Evolutionary conservation across 1,140 invertebrate species (phyloP).

Genomic region (Bombus huntii): DNA sequence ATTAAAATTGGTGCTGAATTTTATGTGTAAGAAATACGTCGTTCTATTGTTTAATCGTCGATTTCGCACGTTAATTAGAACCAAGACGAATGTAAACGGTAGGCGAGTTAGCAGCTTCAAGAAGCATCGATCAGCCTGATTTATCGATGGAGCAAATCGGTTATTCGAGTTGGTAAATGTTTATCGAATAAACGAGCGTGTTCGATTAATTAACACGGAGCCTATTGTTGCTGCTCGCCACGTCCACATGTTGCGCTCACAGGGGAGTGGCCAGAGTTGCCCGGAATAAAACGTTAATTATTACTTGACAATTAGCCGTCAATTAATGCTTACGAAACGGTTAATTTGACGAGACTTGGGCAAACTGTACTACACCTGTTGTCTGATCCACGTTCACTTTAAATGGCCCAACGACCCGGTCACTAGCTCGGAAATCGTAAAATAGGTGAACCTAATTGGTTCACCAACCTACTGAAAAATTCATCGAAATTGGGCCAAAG

Average conservation of each 20-base stretch:
- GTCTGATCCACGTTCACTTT: not conserved
- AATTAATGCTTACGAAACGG: constrained; percentile 43
- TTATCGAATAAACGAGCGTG: constrained; percentile 57
- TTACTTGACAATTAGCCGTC: constrained; percentile 58
- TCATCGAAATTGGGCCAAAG: constrained; percentile 24
- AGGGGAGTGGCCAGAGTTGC: not conserved
- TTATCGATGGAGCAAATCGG: not conserved
- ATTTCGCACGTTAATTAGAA: not conserved
- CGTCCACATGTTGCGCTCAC: constrained; percentile 42
- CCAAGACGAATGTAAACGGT: not conserved
- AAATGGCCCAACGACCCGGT: not conserved
- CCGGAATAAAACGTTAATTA: constrained; percentile 52
- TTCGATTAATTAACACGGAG: constrained; percentile 57
- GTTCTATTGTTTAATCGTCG: too few species aligned
- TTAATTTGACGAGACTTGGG: constrained; percentile 2
- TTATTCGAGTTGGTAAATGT: constrained; percentile 53
- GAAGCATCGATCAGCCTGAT: not conserved
- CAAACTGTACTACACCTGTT: not conserved
- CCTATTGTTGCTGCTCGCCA: constrained; percentile 34
- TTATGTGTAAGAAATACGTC: too few species aligned
- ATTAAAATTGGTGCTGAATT: too few species aligned
- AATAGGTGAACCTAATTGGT: constrained; percentile 11
- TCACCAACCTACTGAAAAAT: constrained; percentile 16
- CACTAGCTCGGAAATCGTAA: not conserved
- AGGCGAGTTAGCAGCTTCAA: not conserved